These are phyloP conservation scores for Eupelmus urozonus DNA, from an alignment of 2,888 invertebrate genomes.

Conservation along the genomic window DNA sequence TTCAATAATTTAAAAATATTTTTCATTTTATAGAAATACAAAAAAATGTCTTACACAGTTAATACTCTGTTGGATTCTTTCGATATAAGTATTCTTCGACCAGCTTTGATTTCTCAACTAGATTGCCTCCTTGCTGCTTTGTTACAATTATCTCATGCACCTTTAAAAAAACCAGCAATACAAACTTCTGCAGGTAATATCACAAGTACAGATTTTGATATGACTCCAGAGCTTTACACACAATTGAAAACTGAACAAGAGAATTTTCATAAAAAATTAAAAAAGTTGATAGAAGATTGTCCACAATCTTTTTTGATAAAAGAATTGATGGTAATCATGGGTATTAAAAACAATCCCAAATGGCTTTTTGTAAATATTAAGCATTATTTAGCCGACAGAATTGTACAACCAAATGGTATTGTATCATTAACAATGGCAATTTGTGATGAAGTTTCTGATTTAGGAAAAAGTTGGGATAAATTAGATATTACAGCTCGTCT, in stretches of 20 bases:
- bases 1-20: not conserved
- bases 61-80: slow-evolving; percentile 78
- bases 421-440: slow-evolving; percentile 83
- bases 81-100: slow-evolving; percentile 64
- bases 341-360: slow-evolving; percentile 79
- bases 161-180: slow-evolving; percentile 81
- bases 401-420: slow-evolving; percentile 83
- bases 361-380: slow-evolving; percentile 83
- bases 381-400: slow-evolving; percentile 80
- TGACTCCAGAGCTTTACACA: slow-evolving; percentile 81
- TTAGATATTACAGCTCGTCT: slow-evolving; percentile 84
- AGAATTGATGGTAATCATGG: slow-evolving; percentile 84
- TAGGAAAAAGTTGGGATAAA: slow-evolving; percentile 83
- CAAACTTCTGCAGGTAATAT: slow-evolving; percentile 62
- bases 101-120: slow-evolving; percentile 67
- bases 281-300: slow-evolving; percentile 79
- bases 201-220: slow-evolving; percentile 73
- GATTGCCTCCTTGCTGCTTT: slow-evolving; percentile 81
- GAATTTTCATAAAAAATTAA: slow-evolving; percentile 79
- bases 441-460: slow-evolving; percentile 80
- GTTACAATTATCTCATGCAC: slow-evolving; percentile 84
- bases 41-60: slow-evolving; percentile 80
- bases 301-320: slow-evolving; percentile 83
- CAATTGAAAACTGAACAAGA: slow-evolving; percentile 79
- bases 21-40: slow-evolving; percentile 78